Conservation (phyloP, 2,113 vertebrate genomes). For the Seriola rivoliana region DNA sequence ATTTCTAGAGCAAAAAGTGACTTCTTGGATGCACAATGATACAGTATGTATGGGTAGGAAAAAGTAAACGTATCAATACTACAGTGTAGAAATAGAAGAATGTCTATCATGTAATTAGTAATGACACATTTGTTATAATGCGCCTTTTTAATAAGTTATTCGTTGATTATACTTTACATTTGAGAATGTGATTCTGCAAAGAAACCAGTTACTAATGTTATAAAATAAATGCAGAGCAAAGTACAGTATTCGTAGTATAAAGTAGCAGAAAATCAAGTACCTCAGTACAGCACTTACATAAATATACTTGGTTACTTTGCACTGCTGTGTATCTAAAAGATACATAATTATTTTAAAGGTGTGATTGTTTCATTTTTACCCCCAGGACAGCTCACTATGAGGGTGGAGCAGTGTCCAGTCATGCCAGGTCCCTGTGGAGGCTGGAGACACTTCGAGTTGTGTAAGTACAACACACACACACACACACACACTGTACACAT, state of each 20-base stretch:
- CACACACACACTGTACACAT: neutral
- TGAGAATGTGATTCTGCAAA: too few species aligned
- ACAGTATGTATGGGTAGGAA: too few species aligned
- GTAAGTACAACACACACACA: slow-evolving; percentile 86
- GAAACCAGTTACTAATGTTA: too few species aligned
- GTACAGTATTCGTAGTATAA: neutral
- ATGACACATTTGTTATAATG: too few species aligned
- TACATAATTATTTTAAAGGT: neutral
- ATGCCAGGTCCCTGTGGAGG: slow-evolving; percentile 95
- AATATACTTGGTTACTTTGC: neutral
- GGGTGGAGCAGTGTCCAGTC: slow-evolving; percentile 93
- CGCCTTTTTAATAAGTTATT: too few species aligned
- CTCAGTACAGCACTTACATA: neutral
- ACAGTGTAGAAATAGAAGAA: too few species aligned
- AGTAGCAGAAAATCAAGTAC: too few species aligned
- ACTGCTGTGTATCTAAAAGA: neutral
- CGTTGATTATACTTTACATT: too few species aligned
- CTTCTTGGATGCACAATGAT: too few species aligned
- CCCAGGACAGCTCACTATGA: slow-evolving; percentile 95
- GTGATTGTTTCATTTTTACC: slow-evolving; percentile 25
- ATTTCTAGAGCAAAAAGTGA: neutral
- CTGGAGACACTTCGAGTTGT: slow-evolving; percentile 95
- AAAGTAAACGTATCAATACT: too few species aligned
- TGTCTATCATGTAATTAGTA: too few species aligned
- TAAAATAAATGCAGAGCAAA: too few species aligned